phyloP scores from a whole-genome alignment of 2,888 invertebrate genomes.

The Coleophora flavipennella region DNA sequence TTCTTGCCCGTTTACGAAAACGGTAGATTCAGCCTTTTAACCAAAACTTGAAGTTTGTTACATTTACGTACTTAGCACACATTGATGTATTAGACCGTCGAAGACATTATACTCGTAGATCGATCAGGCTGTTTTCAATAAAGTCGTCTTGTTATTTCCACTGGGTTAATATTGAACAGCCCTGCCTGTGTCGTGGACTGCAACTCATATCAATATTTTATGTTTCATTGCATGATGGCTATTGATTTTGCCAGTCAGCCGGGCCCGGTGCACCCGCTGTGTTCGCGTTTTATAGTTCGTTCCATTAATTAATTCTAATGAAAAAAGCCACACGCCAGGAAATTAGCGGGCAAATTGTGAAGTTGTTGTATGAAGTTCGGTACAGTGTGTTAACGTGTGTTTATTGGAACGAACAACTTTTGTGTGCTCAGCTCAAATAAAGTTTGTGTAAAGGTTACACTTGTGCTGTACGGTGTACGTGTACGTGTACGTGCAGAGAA shows the following conservation, averaged over 20 bases:
- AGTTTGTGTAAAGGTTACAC: neutral
- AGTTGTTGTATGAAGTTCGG: neutral
- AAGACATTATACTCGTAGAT: too few relatives aligned
- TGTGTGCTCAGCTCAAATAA: slow-evolving; percentile 8
- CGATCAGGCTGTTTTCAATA: slow-evolving; percentile 10
- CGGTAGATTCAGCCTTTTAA: too few relatives aligned
- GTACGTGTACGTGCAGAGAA: too few relatives aligned
- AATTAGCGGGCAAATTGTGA: too few relatives aligned
- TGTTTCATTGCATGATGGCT: slow-evolving; percentile 28
- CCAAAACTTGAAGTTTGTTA: too few relatives aligned
- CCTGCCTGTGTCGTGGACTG: too few relatives aligned
- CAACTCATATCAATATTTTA: slow-evolving; percentile 34
- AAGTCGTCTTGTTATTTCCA: slow-evolving; percentile 12
- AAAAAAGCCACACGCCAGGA: too few relatives aligned
- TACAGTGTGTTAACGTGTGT: neutral
- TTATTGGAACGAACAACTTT: neutral
- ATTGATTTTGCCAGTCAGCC: slow-evolving; percentile 43
- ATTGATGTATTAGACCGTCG: too few relatives aligned
- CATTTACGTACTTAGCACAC: too few relatives aligned
- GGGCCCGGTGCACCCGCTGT: slow-evolving; percentile 21
- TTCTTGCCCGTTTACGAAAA: too few relatives aligned
- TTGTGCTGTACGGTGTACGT: too few relatives aligned
- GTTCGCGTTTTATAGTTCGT: slow-evolving; percentile 15
- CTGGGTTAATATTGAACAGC: slow-evolving; percentile 10
- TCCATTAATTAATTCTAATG: too few relatives aligned